A percentile compares a stretch with the other conserved stretches of the same genome.
Evolutionary conservation across 2,888 invertebrate species (phyloP).

Genomic region (Halictus ligatus): DNA sequence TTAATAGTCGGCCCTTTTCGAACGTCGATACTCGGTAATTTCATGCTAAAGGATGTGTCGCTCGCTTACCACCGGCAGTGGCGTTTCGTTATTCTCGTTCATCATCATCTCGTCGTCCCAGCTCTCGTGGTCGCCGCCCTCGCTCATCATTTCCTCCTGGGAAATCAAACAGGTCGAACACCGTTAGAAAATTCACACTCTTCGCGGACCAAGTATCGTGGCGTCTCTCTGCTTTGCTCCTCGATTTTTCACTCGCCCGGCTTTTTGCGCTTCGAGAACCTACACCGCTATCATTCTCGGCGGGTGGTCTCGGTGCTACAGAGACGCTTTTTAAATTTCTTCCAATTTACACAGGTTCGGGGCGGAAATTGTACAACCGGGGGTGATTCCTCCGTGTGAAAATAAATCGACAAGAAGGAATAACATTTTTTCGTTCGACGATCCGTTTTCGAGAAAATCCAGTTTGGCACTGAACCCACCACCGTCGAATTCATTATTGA

Average conservation of each 20-base stretch:
- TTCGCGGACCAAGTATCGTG: background rate
- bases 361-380: background rate
- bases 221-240: background rate
- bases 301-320: background rate
- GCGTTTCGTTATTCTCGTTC: constrained; percentile 80
- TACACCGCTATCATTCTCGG: background rate
- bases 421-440: background rate
- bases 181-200: background rate
- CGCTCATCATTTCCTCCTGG: constrained; percentile 83
- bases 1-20: constrained; percentile 4
- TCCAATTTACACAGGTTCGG: background rate
- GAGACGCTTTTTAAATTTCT: background rate
- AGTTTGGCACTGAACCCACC: no score
- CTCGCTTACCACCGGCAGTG: constrained; percentile 81
- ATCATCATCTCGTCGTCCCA: constrained; percentile 83
- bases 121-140: constrained; percentile 82
- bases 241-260: background rate
- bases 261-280: background rate
- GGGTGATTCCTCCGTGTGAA: background rate
- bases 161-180: constrained; percentile 60
- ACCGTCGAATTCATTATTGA: no score
- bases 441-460: background rate
- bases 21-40: background rate
- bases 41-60: constrained; percentile 7
- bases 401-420: background rate